Evolutionary conservation across 2,113 vertebrate species (phyloP).

Genomic region (Lota lota): DNA sequence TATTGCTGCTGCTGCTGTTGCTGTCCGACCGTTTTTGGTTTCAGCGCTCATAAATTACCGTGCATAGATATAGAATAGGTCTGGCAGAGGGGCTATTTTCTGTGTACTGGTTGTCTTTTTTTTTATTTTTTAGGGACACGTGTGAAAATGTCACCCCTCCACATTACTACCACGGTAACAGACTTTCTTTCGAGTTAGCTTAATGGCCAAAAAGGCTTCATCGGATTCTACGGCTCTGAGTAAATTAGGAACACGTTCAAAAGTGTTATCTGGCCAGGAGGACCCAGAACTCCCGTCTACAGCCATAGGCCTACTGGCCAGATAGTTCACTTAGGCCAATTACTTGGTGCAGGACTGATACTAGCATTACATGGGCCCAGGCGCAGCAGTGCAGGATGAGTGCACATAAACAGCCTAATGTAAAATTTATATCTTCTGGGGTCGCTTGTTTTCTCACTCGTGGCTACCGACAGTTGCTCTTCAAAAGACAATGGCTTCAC

Average conservation of each 20-base stretch:
- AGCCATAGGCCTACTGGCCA: slow-evolving; percentile 18
- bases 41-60: slow-evolving; percentile 64
- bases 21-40: slow-evolving; percentile 45
- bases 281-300: slow-evolving; percentile 4
- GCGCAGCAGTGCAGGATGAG: slow-evolving; percentile 39
- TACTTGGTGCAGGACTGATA: slow-evolving; percentile 1
- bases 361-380: slow-evolving; percentile 35
- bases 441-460: slow-evolving; percentile 60
- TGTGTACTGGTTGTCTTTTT: slow-evolving; percentile 56
- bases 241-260: background rate
- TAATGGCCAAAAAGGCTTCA: slow-evolving; percentile 8
- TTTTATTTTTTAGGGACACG: slow-evolving; percentile 42
- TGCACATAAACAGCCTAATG: slow-evolving; percentile 57
- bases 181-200: no score
- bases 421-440: slow-evolving; percentile 66
- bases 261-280: no score
- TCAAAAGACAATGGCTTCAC: slow-evolving; percentile 46
- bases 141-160: slow-evolving; percentile 17
- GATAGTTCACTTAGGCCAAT: slow-evolving; percentile 10
- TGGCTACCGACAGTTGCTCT: slow-evolving; percentile 55
- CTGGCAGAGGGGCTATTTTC: slow-evolving; percentile 51
- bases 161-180: slow-evolving; percentile 11
- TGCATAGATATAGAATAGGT: slow-evolving; percentile 49
- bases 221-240: slow-evolving; percentile 5
- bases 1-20: slow-evolving; percentile 34